These are phyloP conservation scores for Drosophila picticornis DNA, from an alignment of 2,888 invertebrate genomes.

Conservation along the genomic window DNA sequence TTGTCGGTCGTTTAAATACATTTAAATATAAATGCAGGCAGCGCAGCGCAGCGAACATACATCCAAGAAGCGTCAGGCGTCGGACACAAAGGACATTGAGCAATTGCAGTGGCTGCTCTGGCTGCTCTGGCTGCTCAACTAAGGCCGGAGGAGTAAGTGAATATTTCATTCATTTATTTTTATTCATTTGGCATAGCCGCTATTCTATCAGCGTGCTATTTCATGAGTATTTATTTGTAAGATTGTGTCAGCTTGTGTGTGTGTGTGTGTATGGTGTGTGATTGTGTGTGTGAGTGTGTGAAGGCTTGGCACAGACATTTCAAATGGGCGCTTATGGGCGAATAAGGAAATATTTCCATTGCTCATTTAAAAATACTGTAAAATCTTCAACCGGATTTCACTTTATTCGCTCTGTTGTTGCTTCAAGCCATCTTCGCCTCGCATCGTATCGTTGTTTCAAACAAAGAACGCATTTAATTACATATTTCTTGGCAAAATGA, in stretches of 20 bases:
- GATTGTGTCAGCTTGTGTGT: neutral
- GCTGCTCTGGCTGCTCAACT: neutral
- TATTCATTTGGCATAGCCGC: slow-evolving; percentile 61
- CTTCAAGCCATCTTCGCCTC: neutral
- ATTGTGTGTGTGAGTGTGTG: slow-evolving; percentile 22
- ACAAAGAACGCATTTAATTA: slow-evolving; percentile 65
- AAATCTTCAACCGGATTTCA: slow-evolving; percentile 38
- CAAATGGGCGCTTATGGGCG: slow-evolving; percentile 44
- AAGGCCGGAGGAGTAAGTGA: slow-evolving; percentile 56
- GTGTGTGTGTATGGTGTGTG: neutral
- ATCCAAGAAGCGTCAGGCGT: slow-evolving; percentile 40
- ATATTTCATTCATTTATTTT: slow-evolving; percentile 75
- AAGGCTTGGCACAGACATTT: slow-evolving; percentile 60
- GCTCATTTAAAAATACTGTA: slow-evolving; percentile 74
- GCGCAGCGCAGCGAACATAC: slow-evolving; percentile 33
- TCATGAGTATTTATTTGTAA: slow-evolving; percentile 35
- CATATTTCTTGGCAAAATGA: slow-evolving; percentile 62
- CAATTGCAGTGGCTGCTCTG: slow-evolving; percentile 22
- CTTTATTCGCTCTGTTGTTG: slow-evolving; percentile 3
- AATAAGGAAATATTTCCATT: slow-evolving; percentile 73
- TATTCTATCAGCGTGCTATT: slow-evolving; percentile 65
- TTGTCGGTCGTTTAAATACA: slow-evolving; percentile 81
- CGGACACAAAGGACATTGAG: slow-evolving; percentile 33
- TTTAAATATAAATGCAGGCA: slow-evolving; percentile 76
- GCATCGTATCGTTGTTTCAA: neutral